Evolutionary conservation across 2,888 invertebrate genomes (phyloP).

Genomic region (Athetis lepigone): DNA sequence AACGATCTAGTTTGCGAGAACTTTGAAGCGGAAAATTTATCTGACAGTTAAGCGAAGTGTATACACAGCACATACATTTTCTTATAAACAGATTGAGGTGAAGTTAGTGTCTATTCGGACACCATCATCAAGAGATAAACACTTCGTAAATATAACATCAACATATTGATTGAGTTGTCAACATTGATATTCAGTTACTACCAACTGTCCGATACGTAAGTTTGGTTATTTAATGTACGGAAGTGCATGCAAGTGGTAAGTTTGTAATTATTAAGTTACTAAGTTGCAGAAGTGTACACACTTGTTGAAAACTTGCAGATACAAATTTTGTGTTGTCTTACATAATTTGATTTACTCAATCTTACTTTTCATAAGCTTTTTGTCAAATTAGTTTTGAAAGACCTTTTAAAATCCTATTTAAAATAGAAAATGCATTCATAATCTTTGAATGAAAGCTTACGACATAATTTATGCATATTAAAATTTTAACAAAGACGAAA

Average conservation of each 20-base stretch:
- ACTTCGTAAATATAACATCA: slow-evolving; percentile 20
- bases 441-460: not conserved
- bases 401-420: not conserved
- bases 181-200: not conserved
- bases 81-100: slow-evolving; percentile 36
- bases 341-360: not conserved
- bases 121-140: slow-evolving; percentile 13
- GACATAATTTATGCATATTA: no score
- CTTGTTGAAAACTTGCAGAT: slow-evolving; percentile 18
- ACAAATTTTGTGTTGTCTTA: not conserved
- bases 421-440: not conserved
- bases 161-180: slow-evolving; percentile 8
- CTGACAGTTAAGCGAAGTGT: slow-evolving; percentile 76
- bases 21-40: slow-evolving; percentile 83
- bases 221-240: slow-evolving; percentile 16
- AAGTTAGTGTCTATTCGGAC: slow-evolving; percentile 26
- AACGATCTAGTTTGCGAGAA: slow-evolving; percentile 82
- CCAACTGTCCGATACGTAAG: not conserved
- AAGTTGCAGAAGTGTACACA: slow-evolving; percentile 1
- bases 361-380: not conserved
- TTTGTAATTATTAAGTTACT: slow-evolving; percentile 32
- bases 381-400: not conserved
- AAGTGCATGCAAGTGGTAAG: slow-evolving; percentile 24
- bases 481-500: not conserved
- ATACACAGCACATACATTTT: slow-evolving; percentile 61